Conservation (phyloP, 2,888 invertebrate genomes). For the Lordiphosa fenestrarum region DNA sequence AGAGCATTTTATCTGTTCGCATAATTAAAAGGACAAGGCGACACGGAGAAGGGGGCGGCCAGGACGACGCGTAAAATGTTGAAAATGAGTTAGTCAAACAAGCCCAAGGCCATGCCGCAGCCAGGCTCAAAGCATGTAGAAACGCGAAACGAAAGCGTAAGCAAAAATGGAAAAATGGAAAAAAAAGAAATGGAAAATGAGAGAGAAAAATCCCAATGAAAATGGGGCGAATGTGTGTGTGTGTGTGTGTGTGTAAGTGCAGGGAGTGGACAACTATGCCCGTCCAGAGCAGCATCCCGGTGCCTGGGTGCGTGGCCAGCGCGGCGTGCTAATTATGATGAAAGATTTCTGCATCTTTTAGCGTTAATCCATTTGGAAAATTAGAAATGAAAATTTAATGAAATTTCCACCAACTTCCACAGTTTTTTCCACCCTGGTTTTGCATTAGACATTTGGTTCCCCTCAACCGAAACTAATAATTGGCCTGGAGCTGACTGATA, state of each 20-base stretch:
- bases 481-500: not conserved
- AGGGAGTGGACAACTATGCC: constrained; percentile 60
- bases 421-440: constrained; percentile 19
- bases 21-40: constrained; percentile 59
- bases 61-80: constrained; percentile 52
- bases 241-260: constrained; percentile 12
- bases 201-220: constrained; percentile 35
- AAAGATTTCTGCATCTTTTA: constrained; percentile 77
- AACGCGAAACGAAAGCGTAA: constrained; percentile 31
- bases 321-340: constrained; percentile 76
- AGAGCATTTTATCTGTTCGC: constrained; percentile 65
- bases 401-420: constrained; percentile 60
- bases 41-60: too few species aligned
- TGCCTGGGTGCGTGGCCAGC: constrained; percentile 46
- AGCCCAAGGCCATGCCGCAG: constrained; percentile 59
- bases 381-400: constrained; percentile 78
- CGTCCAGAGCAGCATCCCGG: constrained; percentile 5
- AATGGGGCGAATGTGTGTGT: constrained; percentile 23
- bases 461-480: constrained; percentile 8
- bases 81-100: constrained; percentile 74
- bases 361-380: constrained; percentile 79
- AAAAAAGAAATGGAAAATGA: constrained; percentile 16
- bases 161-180: constrained; percentile 29
- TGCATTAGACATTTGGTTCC: constrained; percentile 5
- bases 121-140: constrained; percentile 25